Conservation (phyloP, 2,888 invertebrate species). For the Andrena flavipes region DNA sequence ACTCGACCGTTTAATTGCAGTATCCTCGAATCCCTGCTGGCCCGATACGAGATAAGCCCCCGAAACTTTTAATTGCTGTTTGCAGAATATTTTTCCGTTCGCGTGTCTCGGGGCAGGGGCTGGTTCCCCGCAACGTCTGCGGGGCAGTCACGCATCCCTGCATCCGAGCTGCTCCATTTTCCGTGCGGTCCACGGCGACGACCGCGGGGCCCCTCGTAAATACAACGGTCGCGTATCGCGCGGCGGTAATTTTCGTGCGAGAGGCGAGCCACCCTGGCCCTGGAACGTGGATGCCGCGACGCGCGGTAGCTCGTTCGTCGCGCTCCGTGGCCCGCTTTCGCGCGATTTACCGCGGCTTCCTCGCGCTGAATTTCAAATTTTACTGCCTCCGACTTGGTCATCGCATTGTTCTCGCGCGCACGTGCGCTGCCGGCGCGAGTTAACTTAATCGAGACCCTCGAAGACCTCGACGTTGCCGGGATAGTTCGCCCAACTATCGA, state of each 20-base stretch:
- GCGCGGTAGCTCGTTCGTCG: slow-evolving; percentile 51
- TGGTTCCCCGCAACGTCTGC: slow-evolving; percentile 40
- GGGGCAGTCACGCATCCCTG: slow-evolving; percentile 60
- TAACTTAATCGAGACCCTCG: slow-evolving; percentile 23
- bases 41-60: slow-evolving; percentile 39
- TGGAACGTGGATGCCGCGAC: slow-evolving; percentile 32
- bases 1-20: slow-evolving; percentile 54
- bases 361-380: slow-evolving; percentile 77
- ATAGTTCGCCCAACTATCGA: no score
- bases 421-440: slow-evolving; percentile 22
- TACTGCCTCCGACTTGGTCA: slow-evolving; percentile 68
- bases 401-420: slow-evolving; percentile 37
- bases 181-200: not conserved
- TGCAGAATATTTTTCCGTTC: slow-evolving; percentile 48
- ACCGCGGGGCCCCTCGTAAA: slow-evolving; percentile 37
- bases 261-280: slow-evolving; percentile 15
- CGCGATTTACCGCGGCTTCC: slow-evolving; percentile 76
- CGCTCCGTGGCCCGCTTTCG: slow-evolving; percentile 49
- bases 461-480: not conserved
- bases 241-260: slow-evolving; percentile 60
- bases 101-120: slow-evolving; percentile 31
- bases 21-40: slow-evolving; percentile 43
- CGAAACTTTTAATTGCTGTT: slow-evolving; percentile 62
- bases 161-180: slow-evolving; percentile 36
- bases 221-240: slow-evolving; percentile 42